Evolutionary conservation across 2,888 invertebrate species (phyloP).

Genomic region (Mystacides longicornis): DNA sequence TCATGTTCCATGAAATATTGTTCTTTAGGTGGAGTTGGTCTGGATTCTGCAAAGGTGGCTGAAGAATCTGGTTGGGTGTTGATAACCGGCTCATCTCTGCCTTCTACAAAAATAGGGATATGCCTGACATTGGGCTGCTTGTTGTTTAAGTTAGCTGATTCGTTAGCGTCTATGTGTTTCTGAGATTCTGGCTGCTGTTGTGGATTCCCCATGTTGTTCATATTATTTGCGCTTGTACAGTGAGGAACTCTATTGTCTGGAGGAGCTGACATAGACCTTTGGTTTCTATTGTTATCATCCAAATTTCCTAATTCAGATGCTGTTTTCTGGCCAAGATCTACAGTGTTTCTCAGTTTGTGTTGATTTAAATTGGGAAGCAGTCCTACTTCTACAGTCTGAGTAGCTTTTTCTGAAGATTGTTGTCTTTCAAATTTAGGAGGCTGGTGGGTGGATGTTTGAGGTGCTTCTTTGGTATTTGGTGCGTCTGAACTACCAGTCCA

Average conservation of each 20-base stretch:
- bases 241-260: conserved; percentile 46
- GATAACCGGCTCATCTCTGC: conserved; percentile 70
- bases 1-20: conserved; percentile 41
- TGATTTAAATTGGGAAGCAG: conserved; percentile 44
- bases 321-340: conserved; percentile 63
- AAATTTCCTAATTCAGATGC: conserved; percentile 46
- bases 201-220: conserved; percentile 31
- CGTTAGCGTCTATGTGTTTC: conserved; percentile 29
- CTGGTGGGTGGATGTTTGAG: conserved; percentile 19
- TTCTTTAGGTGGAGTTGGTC: conserved; percentile 33
- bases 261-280: conserved; percentile 75
- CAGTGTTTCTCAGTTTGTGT: conserved; percentile 68
- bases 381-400: conserved; percentile 22
- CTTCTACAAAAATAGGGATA: conserved; percentile 85
- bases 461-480: conserved; percentile 31
- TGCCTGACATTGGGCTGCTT: conserved; percentile 58
- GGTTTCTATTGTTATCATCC: conserved; percentile 53
- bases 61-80: conserved; percentile 50
- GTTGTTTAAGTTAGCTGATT: conserved; percentile 32
- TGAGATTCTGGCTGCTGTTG: conserved; percentile 32
- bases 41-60: conserved; percentile 33
- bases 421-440: background rate
- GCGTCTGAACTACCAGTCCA: conserved; percentile 41
- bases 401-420: conserved; percentile 16
- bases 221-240: conserved; percentile 24